Percentiles rank a stretch among this genome's conserved stretches.
Conservation (phyloP, 2,888 invertebrate genomes). For the Monochamus alternatus region DNA sequence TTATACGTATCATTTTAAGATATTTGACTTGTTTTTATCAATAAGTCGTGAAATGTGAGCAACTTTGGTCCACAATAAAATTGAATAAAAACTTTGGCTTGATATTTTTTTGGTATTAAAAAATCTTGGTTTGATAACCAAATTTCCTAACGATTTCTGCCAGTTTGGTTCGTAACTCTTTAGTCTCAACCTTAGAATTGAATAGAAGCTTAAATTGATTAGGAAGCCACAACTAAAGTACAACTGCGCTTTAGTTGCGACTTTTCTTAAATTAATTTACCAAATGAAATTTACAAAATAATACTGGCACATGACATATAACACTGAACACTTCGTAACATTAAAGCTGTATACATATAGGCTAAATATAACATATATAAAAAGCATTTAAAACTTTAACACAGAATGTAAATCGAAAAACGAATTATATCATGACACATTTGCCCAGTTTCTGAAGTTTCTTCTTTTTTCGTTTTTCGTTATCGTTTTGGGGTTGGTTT, state of each 20-base stretch:
- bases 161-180: slow-evolving; percentile 34
- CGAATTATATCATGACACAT: slow-evolving; percentile 58
- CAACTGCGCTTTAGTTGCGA: neutral
- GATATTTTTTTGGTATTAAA: slow-evolving; percentile 33
- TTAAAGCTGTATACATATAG: slow-evolving; percentile 56
- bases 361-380: slow-evolving; percentile 50
- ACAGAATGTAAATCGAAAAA: slow-evolving; percentile 21
- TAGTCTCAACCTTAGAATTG: slow-evolving; percentile 1
- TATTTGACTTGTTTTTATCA: slow-evolving; percentile 6
- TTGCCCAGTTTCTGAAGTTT: slow-evolving; percentile 68
- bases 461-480: slow-evolving; percentile 78
- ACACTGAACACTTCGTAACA: slow-evolving; percentile 58
- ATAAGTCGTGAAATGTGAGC: slow-evolving; percentile 42
- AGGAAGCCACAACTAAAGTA: neutral
- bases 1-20: slow-evolving; percentile 13
- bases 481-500: slow-evolving; percentile 81
- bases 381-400: slow-evolving; percentile 48
- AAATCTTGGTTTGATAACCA: neutral
- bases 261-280: neutral
- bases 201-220: neutral
- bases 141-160: slow-evolving; percentile 33
- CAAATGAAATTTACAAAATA: slow-evolving; percentile 12
- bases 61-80: slow-evolving; percentile 48
- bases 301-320: slow-evolving; percentile 49
- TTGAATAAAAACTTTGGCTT: slow-evolving; percentile 38